phyloP scores from a whole-genome alignment of 2,797 vertebrate genomes.

The Onychomys arenicola region DNA sequence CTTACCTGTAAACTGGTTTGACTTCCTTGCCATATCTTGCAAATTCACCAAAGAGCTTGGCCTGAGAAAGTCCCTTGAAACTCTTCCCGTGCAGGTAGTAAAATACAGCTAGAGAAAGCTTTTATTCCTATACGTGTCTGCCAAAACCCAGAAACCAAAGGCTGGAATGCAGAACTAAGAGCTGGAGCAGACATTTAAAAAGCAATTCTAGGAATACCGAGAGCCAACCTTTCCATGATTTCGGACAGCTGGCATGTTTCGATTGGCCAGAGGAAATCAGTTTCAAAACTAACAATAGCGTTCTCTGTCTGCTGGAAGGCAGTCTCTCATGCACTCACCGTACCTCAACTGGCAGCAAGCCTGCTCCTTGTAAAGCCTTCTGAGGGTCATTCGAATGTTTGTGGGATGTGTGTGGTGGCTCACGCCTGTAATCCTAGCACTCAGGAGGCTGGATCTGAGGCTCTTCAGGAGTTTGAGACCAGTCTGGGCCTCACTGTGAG shows the following conservation, averaged over 20 bases:
- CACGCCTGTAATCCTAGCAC: background rate
- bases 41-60: background rate
- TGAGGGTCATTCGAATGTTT: background rate
- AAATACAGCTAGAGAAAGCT: background rate
- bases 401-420: background rate
- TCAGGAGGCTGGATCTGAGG: background rate
- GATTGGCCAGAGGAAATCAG: background rate
- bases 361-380: background rate
- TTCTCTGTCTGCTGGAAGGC: conserved; percentile 56
- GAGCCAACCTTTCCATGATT: background rate
- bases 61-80: background rate
- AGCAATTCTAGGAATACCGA: background rate
- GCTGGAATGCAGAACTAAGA: background rate
- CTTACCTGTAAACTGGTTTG: background rate
- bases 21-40: background rate
- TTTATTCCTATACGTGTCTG: background rate
- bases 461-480: too few relatives aligned
- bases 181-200: background rate
- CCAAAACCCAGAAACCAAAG: conserved; percentile 8
- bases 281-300: conserved; percentile 23
- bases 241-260: background rate
- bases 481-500: background rate
- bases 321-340: background rate
- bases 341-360: background rate
- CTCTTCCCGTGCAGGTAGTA: background rate